Percentiles rank a stretch among this genome's conserved stretches.
Conservation (phyloP, 2,113 vertebrate species). For the Clarias batrachus region DNA sequence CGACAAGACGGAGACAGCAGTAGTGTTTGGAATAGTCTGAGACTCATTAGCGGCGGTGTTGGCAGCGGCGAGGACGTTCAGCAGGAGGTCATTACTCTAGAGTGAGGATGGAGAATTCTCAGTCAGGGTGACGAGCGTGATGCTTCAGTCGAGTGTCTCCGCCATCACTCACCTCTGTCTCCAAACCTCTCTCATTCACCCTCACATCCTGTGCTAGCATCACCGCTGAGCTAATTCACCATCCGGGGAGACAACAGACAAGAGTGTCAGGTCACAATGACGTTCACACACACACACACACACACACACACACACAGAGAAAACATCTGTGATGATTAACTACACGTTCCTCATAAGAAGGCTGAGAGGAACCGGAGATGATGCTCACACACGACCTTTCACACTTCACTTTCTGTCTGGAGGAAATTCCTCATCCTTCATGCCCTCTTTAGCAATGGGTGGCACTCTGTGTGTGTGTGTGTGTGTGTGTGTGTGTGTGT, state of each 20-base stretch:
- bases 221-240: constrained; percentile 5
- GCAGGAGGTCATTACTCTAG: constrained; percentile 2
- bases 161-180: constrained; percentile 1
- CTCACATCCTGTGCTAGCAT: constrained; percentile 13
- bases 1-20: background rate
- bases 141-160: background rate
- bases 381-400: constrained; percentile 1
- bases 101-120: background rate
- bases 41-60: background rate
- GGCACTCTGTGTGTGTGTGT: background rate
- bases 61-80: background rate
- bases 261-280: background rate
- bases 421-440: constrained; percentile 23
- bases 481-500: too few relatives aligned
- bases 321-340: constrained; percentile 5
- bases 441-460: constrained; percentile 26
- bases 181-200: constrained; percentile 2
- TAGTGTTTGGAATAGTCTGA: background rate
- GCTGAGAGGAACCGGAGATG: background rate
- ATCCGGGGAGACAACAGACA: background rate
- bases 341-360: background rate
- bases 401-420: background rate
- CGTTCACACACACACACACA: background rate
- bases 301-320: background rate
- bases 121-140: background rate